Base-by-base conservation (phyloP, 2,888 invertebrate species). In the Sabellastarte sp. region DNA sequence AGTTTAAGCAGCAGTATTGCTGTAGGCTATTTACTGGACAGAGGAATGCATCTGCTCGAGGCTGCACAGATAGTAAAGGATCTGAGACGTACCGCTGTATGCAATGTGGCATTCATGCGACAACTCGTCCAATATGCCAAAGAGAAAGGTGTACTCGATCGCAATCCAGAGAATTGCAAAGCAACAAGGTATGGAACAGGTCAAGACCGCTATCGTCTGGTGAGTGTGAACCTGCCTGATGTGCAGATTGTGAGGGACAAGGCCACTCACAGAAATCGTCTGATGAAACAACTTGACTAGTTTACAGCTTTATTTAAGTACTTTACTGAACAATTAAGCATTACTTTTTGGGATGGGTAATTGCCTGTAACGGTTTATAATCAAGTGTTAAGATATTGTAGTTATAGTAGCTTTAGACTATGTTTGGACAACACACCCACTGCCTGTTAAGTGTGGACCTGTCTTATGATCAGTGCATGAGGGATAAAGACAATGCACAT, bases 61-160 rank as follows among this genome's bases (percentile, higher is more conserved):
- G 53, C 53, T 10, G 26, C 53, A 10, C 53, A 26, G 24, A 10
- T 24, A 26, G 15, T 53, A 5, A 53, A 53, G 53, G 28, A 15
- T 26, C 15, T 26, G 28, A 10, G 53, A 10, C 53, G 53, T 26
- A 53, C 20, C 5, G 53, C 53, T 53, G 15, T 53, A 5, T 24
- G 53, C 26, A 53, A 53, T 26, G 20, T 26, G 15, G 53, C 15
- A 10, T 53, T 53, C 53, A 53, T 53, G 53, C 53, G 53, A 5
- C 53, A 53, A 5, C 53, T 53, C 24, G 26, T 53, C 28, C 24
- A 5, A 10, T 26, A 24, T 5, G 57, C 3, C 20, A 10, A 10
- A 20, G 41, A 41, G 41, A 15, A 41, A 10, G 41, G 41, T 15
- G 10, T 41, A 20, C 41, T 41, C 41, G 41, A 41, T 20, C 41